Conservation (phyloP, 2,888 invertebrate species). For the Orthonychiurus folsomi region DNA sequence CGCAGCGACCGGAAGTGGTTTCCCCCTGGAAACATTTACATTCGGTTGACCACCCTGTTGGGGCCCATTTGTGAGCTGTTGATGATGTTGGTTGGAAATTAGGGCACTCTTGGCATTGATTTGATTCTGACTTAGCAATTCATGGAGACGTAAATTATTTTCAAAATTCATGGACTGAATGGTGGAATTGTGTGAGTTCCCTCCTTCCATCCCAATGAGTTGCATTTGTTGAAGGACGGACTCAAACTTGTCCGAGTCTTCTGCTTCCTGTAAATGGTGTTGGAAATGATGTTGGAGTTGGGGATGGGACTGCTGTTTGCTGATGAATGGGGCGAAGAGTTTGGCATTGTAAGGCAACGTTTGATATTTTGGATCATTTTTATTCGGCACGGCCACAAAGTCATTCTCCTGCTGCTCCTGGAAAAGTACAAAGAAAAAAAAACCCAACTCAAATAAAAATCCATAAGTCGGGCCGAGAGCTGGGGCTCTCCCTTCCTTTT, state of each 20-base stretch:
- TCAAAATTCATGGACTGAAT: slow-evolving; percentile 11
- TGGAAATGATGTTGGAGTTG: slow-evolving; percentile 20
- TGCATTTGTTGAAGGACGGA: slow-evolving; percentile 40
- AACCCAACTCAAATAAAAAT: too few relatives aligned
- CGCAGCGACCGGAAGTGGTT: slow-evolving; percentile 8
- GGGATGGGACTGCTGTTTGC: slow-evolving; percentile 21
- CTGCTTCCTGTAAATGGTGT: not conserved
- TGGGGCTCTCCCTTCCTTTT: too few relatives aligned
- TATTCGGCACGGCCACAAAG: slow-evolving; percentile 59
- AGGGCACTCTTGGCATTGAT: slow-evolving; percentile 24
- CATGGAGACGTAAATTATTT: slow-evolving; percentile 22
- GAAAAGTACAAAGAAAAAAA: not conserved
- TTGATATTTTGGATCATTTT: slow-evolving; percentile 83
- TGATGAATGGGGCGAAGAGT: slow-evolving; percentile 34
- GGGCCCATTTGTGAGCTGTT: slow-evolving; percentile 10
- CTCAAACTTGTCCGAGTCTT: slow-evolving; percentile 31
- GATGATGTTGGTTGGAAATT: not conserved
- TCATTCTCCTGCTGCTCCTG: slow-evolving; percentile 41
- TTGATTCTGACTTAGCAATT: slow-evolving; percentile 22
- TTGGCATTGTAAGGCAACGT: slow-evolving; percentile 75
- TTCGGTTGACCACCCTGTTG: not conserved
- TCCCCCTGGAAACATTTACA: not conserved
- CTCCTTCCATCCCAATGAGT: slow-evolving; percentile 35
- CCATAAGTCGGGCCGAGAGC: not conserved
- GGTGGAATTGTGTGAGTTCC: not conserved